Percentiles rank a stretch among this genome's conserved stretches.
phyloP scores from a whole-genome alignment of 2,888 invertebrate species.

The Hyposoter dolosus region DNA sequence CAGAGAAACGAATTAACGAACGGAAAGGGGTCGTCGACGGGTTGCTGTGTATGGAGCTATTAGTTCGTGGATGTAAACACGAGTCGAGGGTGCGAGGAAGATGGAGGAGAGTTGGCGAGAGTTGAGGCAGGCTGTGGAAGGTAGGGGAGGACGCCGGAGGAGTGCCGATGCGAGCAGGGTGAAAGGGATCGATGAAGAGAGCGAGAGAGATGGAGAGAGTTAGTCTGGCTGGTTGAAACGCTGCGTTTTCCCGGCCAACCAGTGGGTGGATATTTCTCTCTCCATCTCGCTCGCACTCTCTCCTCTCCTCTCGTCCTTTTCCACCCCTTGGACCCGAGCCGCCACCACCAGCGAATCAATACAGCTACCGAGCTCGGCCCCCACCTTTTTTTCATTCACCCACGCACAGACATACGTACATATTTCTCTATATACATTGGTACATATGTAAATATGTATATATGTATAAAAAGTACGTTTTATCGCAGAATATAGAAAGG shows the following conservation, averaged over 20 bases:
- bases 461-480: not conserved
- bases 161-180: slow-evolving; percentile 49
- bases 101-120: slow-evolving; percentile 56
- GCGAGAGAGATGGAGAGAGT: slow-evolving; percentile 42
- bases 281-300: slow-evolving; percentile 62
- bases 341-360: slow-evolving; percentile 82
- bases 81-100: slow-evolving; percentile 58
- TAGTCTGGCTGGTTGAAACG: slow-evolving; percentile 68
- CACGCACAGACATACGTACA: slow-evolving; percentile 48
- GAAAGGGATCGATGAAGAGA: slow-evolving; percentile 41
- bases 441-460: slow-evolving; percentile 5
- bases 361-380: slow-evolving; percentile 83
- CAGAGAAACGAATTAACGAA: slow-evolving; percentile 74
- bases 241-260: slow-evolving; percentile 77
- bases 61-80: slow-evolving; percentile 79
- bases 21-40: slow-evolving; percentile 69
- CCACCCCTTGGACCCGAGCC: slow-evolving; percentile 73
- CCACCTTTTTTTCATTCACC: slow-evolving; percentile 72
- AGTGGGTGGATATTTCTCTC: slow-evolving; percentile 72
- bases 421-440: slow-evolving; percentile 12
- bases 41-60: slow-evolving; percentile 74
- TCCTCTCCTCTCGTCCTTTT: slow-evolving; percentile 72
- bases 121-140: slow-evolving; percentile 27
- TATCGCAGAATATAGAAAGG: slow-evolving; percentile 3
- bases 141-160: slow-evolving; percentile 26